Evolutionary conservation across 2,888 invertebrate species (phyloP), one percentile per base, ranked within the genome.

Genomic region (Tinea semifulvella): DNA sequence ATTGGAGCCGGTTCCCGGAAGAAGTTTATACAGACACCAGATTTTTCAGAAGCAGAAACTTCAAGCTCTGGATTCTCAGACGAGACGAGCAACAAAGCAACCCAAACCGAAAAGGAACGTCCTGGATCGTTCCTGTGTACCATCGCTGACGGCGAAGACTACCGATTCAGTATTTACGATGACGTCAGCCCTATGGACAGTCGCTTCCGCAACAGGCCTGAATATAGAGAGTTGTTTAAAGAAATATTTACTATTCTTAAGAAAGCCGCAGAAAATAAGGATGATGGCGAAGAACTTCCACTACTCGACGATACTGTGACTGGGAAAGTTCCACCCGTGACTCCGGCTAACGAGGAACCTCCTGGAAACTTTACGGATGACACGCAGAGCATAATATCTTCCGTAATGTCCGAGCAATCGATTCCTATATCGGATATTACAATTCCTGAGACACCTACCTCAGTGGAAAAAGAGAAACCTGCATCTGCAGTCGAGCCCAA

Each of bases 1-100:
- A 19, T 43, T 22, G 74, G 73, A 47, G 53, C 69, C 8, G 65
- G 63, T 13, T 74, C 66, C 10, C 67, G 84, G 44, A 85, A 85
- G 66, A 82, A 80, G 50, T 83, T 85, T 56, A 88, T 90, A 10
- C 86, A 87, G 51, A 91, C 92, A 1, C 91, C 92, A 1, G 92
- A 92, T 64, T 92, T 92, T 58, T 92, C 92, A 1, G 92, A 92
- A 65, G 89, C 92, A 1, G 93, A 92, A 65, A 92, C 93, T 0
- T 90, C 90, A 16, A 92, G 92, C 11, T 92, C 92, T 0, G 92
- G 91, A 7, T 93, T 90, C 63, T 87, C 89, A 0, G 94, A 93
- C 58, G 93, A 93, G 65, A 92, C 90, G 1, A 88, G 89, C 65
- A 91, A 91, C 65, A 92, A 92, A 61, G 84, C 84, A 2, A 93